Percentiles rank a stretch among this genome's conserved stretches.
Conservation (phyloP, 2,888 invertebrate species). For the Chelonus formosanus region DNA sequence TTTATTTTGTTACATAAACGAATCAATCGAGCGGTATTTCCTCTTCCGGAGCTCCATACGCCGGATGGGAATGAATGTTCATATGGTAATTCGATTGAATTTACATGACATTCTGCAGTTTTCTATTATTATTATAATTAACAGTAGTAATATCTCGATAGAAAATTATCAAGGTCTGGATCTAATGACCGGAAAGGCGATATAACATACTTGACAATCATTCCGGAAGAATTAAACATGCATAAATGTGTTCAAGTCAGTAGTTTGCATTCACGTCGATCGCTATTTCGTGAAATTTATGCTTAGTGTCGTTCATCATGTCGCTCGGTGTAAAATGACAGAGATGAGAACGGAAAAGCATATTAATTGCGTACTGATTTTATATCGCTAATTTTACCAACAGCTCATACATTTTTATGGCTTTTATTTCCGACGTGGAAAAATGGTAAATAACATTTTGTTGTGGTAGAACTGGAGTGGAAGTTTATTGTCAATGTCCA, state of each 20-base stretch:
- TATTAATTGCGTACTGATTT: background rate
- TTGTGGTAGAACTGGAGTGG: too few species aligned
- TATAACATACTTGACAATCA: slow-evolving; percentile 26
- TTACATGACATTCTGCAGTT: slow-evolving; percentile 44
- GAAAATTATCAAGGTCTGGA: slow-evolving; percentile 33
- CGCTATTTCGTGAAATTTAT: slow-evolving; percentile 12
- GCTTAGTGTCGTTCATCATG: background rate
- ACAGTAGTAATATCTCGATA: slow-evolving; percentile 40
- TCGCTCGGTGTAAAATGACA: background rate
- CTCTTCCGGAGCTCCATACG: slow-evolving; percentile 38
- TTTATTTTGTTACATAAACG: slow-evolving; percentile 7
- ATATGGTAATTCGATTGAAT: slow-evolving; percentile 52
- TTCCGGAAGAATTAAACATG: slow-evolving; percentile 29
- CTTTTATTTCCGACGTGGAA: too few species aligned
- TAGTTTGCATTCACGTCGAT: slow-evolving; percentile 14
- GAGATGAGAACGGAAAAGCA: background rate
- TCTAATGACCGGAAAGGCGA: slow-evolving; percentile 56
- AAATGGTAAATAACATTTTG: too few species aligned
- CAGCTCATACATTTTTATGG: too few species aligned
- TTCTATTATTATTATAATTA: slow-evolving; percentile 46
- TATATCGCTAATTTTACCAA: background rate
- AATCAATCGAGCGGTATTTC: slow-evolving; percentile 37
- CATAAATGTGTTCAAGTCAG: slow-evolving; percentile 11
- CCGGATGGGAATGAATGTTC: slow-evolving; percentile 59
- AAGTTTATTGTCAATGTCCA: too few species aligned